Base-by-base conservation (phyloP, 1,140 invertebrate species). In the Holcopasites calliopsidis region DNA sequence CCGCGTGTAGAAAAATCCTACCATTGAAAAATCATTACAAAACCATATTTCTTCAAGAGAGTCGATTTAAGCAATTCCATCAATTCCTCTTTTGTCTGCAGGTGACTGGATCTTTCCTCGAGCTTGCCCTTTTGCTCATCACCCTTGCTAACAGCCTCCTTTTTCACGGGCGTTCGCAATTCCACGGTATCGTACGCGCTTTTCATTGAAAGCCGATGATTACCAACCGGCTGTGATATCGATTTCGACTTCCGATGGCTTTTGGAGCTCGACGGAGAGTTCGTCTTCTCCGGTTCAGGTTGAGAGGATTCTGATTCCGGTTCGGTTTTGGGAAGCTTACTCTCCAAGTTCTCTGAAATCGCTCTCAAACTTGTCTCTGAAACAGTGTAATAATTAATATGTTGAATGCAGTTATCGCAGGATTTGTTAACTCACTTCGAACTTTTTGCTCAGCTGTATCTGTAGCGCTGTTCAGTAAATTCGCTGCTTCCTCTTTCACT, bases 1-100 rank as follows among this genome's bases (percentile, higher is more conserved):
- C n/a, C n/a, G n/a, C n/a, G n/a, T n/a, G n/a, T n/a, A n/a, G n/a
- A 44, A 21, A 6, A 26, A 49, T 33, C 49, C 69, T 80, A 87
- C 85, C 86, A 87, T 78, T 86, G 85, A 65, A 35, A 77, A 60
- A 76, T 23, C 58, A 85, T 82, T 28, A 76, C 44, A 16, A 55
- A 23, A 6, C 73, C 42, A 21, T 85, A 81, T 65, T 79, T 86
- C 18, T 62, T 80, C 21, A 84, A 38, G 13, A 42, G 44, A 8
- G 6, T 40, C 18, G 78, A 78, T 38, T 73, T 38, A 6, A 80
- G 60, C 21, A 66, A 16, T 40, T 57, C 18, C 18, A 62, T 57
- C 7, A 80, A 4, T 21, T 62, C 55, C 21, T 66, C 11, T 3
- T 66, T 31, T 0, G 68, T 54, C 73, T 68, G 42, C 38, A 33